phyloP scores from a whole-genome alignment of 1,140 invertebrate genomes.

The Leptoteleia sp. region DNA sequence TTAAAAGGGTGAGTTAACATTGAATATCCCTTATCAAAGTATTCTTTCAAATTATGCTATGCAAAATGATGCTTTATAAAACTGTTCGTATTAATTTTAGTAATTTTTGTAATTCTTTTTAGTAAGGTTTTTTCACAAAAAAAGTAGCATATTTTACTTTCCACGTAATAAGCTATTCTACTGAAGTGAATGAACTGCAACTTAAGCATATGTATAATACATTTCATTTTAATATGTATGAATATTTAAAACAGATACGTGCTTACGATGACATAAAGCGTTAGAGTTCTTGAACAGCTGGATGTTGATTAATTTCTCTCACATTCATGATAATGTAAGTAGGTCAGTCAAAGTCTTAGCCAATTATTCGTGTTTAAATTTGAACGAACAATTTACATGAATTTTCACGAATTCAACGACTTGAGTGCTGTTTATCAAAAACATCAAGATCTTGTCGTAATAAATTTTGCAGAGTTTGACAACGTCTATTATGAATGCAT shows the following conservation, averaged over 20 bases:
- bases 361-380: slow-evolving; percentile 60
- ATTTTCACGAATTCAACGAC: slow-evolving; percentile 27
- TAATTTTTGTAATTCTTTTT: slow-evolving; percentile 15
- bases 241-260: slow-evolving; percentile 24
- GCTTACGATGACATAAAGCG: slow-evolving; percentile 29
- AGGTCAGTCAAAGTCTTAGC: slow-evolving; percentile 49
- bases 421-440: slow-evolving; percentile 29
- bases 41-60: neutral
- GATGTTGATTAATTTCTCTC: slow-evolving; percentile 54
- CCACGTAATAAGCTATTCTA: slow-evolving; percentile 17
- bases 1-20: no score
- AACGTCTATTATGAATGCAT: neutral
- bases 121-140: slow-evolving; percentile 5
- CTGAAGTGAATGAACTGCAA: slow-evolving; percentile 32
- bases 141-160: slow-evolving; percentile 13
- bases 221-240: slow-evolving; percentile 45
- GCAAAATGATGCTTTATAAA: slow-evolving; percentile 12
- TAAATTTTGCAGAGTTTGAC: neutral
- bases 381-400: slow-evolving; percentile 50
- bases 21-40: no score
- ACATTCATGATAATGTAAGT: slow-evolving; percentile 48
- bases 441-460: slow-evolving; percentile 10
- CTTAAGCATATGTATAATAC: slow-evolving; percentile 41
- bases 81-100: slow-evolving; percentile 1
- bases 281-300: slow-evolving; percentile 32